Conservation (phyloP, 2,113 vertebrate species). For the Sphyrna mokarran region DNA sequence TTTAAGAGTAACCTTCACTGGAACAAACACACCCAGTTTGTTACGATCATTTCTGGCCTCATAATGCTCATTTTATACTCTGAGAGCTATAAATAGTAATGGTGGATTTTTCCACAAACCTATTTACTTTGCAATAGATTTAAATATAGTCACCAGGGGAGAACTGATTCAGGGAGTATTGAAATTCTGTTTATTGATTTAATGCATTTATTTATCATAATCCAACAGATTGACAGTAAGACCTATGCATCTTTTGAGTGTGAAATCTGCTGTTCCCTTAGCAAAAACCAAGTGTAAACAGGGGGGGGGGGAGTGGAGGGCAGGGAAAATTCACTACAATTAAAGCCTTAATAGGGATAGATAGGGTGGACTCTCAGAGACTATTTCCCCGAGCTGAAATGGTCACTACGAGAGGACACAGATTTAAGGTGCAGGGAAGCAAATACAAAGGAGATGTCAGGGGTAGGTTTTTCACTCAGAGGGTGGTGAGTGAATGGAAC, state of each 20-base stretch:
- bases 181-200: neutral
- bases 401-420: too few species aligned
- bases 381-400: too few species aligned
- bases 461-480: too few species aligned
- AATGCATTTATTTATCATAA: neutral
- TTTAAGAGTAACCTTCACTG: neutral
- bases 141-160: neutral
- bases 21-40: neutral
- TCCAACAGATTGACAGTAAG: neutral
- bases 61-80: neutral
- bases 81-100: neutral
- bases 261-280: neutral
- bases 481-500: too few species aligned
- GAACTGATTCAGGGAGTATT: neutral
- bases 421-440: too few species aligned
- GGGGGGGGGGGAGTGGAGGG: too few species aligned
- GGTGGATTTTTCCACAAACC: neutral
- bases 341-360: neutral
- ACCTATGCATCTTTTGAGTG: too few species aligned
- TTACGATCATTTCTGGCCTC: neutral
- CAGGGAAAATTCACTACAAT: neutral
- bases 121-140: neutral
- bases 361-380: too few species aligned
- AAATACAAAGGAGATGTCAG: too few species aligned
- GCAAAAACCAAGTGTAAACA: neutral